Evolutionary conservation across 2,797 vertebrate species (phyloP), one percentile per base, ranked within the genome.

Genomic region (Heteromormyrus szaboi): DNA sequence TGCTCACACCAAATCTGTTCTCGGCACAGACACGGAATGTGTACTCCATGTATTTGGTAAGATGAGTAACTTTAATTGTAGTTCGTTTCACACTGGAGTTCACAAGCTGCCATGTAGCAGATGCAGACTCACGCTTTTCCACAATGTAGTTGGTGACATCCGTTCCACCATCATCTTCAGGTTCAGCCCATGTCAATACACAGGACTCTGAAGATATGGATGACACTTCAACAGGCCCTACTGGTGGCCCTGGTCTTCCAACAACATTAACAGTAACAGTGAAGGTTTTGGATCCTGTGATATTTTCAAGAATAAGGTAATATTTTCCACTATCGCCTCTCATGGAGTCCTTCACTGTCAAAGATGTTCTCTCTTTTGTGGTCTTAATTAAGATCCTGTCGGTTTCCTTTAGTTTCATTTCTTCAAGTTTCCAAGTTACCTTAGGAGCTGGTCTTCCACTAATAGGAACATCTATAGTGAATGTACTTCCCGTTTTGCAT

Each of bases 21-120:
- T 99, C 99, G 25, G 99, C 98, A 89, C 97, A 98, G 89, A 99
- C 96, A 90, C 98, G 97, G 96, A 99, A 99, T 33, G 97, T 98
- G 94, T 99, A 99, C 93, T 99, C 99, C 97, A 98, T 98, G 90
- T 99, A 99, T 94, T 99, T 99, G 87, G 97, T 99, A 48, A 99
- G 97, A 93, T 98, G 98, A 88, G 97, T 96, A 90, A 99, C 96
- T 96, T 98, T 99, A 92, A 99, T 98, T 88, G 98, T 98, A 90
- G 97, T 99, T 91, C 99, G 97, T 94, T 98, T 97, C 89, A 99
- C 97, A 88, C 99, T 99, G 90, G 99, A 99, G 92, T 99, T 99
- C 65, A 99, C 95, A 89, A 99, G 97, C 90, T 99, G 99, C 99
- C 99, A 99, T 81, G 97, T 96, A 89, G 98, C 97, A 87, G 97